Conservation (phyloP, 2,797 vertebrate species). For the Leptoclinus maculatus region DNA sequence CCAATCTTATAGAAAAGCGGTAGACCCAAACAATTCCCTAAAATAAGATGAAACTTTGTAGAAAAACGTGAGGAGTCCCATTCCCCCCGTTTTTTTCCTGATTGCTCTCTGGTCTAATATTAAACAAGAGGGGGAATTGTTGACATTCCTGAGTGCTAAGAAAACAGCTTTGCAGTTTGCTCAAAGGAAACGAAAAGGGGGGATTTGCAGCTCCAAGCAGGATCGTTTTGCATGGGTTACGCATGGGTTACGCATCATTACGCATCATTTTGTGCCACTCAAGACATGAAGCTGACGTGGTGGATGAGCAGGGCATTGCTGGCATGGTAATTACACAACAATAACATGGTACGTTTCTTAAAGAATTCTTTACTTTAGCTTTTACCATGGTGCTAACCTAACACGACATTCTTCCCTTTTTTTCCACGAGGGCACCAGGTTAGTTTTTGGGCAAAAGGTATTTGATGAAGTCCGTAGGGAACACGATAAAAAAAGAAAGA, state of each 20-base stretch:
- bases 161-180: constrained; percentile 56
- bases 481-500: background rate
- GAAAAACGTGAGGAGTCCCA: constrained; percentile 30
- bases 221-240: background rate
- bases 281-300: constrained; percentile 1
- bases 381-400: background rate
- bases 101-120: constrained; percentile 64
- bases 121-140: constrained; percentile 70
- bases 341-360: background rate
- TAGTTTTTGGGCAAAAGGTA: background rate
- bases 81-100: background rate
- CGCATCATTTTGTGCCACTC: background rate
- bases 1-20: background rate
- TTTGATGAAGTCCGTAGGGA: background rate
- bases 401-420: background rate
- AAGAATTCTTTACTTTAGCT: background rate
- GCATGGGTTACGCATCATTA: background rate
- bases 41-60: constrained; percentile 1
- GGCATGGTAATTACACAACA: constrained; percentile 23
- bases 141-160: constrained; percentile 75
- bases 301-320: background rate
- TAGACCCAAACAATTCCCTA: background rate
- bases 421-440: background rate
- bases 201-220: background rate
- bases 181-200: background rate